Base-by-base conservation (phyloP, 2,113 vertebrate genomes). In the Hoplias malabaricus region DNA sequence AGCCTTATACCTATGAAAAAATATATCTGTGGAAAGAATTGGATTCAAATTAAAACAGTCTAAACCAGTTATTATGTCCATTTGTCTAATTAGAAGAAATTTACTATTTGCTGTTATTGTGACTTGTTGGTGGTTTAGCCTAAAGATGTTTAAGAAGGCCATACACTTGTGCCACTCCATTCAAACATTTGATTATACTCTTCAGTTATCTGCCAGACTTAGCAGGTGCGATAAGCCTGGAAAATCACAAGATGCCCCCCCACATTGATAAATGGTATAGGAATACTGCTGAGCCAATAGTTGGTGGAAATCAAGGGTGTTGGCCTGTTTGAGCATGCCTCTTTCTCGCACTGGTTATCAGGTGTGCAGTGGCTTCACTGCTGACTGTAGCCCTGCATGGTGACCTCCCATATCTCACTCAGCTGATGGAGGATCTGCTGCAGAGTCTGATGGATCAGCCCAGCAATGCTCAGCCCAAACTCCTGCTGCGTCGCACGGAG, bases 311-410 rank as follows among this genome's bases (percentile, higher is more conserved):
- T 57, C 50, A n/a, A n/a, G n/a, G n/a, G n/a, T 31, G 16, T 48
- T 33, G 13, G 5, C 43, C 19, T 61, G 21, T 54, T 53, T 63
- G 4, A 42, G 13, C 33, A 11, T 54, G 40, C 31, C 5, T 53
- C 8, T 48, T 21, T 25, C 14, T 59, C 78, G 12, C 23, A 21
- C 46, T 71, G 21, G 16, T 19, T 75, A 21, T 75, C 82, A 99
- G 97, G 88, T 98, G 96, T 86, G 82, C 87, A 4, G 90, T 98
- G 85, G 97, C 97, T 2, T 98, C 97, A 16, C 93, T 96, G 69
- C 86, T 98, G 84, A 97, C 96, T 1, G 93, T 99, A 53, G 93
- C 93, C 0, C 93, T 98, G 80, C 97, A 99, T 79, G 92, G 92
- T 73, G 94, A 98, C 87, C 90, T 99, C 54, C 84, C 89, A 54